phyloP scores from a whole-genome alignment of 2,797 vertebrate species.

The Ispidina lecontei region DNA sequence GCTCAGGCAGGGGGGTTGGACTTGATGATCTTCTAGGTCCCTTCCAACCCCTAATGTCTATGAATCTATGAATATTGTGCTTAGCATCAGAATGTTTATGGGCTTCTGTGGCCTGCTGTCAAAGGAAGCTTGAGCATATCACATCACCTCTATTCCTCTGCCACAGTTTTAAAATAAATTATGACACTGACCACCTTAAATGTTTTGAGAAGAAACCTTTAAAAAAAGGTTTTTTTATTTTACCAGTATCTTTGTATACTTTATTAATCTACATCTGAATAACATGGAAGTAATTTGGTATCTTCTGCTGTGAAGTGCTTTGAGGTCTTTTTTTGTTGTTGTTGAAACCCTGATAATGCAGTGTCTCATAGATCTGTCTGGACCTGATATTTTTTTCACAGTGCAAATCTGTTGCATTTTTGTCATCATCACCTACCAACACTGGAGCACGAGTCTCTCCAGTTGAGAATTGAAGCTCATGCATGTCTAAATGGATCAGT shows the following conservation, averaged over 20 bases:
- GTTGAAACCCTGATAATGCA: not conserved
- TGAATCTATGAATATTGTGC: too few relatives aligned
- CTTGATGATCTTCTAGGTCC: too few relatives aligned
- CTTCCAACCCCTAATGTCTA: too few relatives aligned
- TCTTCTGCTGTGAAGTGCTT: not conserved
- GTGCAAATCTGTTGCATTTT: not conserved
- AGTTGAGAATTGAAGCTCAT: not conserved
- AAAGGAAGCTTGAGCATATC: not conserved
- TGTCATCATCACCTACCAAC: accelerated
- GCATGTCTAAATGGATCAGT: not conserved
- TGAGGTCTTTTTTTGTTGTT: not conserved
- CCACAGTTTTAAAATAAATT: not conserved
- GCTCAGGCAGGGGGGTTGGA: too few relatives aligned
- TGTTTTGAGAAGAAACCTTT: not conserved
- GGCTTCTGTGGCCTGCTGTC: not conserved
- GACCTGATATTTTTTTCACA: not conserved
- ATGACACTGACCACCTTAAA: not conserved
- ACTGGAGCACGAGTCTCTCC: not conserved
- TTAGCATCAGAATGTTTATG: not conserved
- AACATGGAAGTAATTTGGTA: not conserved
- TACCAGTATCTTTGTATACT: not conserved
- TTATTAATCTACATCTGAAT: not conserved
- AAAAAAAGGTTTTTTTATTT: not conserved
- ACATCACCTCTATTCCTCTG: accelerated
- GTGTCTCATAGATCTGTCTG: not conserved